Percentiles rank a stretch among this genome's conserved stretches.
phyloP scores from a whole-genome alignment of 1,140 invertebrate genomes.

The Cydia fagiglandana region DNA sequence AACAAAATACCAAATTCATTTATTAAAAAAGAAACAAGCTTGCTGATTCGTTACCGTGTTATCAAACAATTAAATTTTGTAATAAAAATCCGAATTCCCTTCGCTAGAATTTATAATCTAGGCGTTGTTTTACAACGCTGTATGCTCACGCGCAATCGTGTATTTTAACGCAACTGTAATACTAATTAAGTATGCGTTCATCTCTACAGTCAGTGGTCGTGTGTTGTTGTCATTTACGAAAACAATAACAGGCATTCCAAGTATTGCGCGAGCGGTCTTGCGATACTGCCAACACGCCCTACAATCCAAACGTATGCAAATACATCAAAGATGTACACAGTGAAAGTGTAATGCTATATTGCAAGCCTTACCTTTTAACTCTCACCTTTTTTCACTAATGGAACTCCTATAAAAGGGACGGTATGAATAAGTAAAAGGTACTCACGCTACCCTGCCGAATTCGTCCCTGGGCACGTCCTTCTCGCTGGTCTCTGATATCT shows the following conservation, averaged over 20 bases:
- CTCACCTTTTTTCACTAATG: not conserved
- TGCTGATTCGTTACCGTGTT: not conserved
- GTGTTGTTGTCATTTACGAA: slow-evolving; percentile 10
- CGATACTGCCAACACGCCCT: slow-evolving; percentile 6
- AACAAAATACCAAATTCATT: not conserved
- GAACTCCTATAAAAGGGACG: slow-evolving; percentile 1
- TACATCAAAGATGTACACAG: not conserved
- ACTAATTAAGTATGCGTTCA: not conserved
- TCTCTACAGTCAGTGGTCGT: not conserved
- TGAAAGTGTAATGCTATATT: slow-evolving; percentile 4
- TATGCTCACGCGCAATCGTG: not conserved
- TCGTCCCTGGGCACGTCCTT: slow-evolving; percentile 84
- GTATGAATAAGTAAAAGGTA: slow-evolving; percentile 49
- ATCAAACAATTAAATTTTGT: slow-evolving; percentile 1
- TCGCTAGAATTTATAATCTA: not conserved
- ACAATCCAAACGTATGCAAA: slow-evolving; percentile 10
- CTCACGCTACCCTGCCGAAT: slow-evolving; percentile 88
- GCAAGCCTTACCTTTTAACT: not conserved
- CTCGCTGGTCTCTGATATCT: slow-evolving; percentile 84
- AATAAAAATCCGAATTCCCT: not conserved
- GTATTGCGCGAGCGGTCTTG: slow-evolving; percentile 13
- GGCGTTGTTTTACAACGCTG: not conserved
- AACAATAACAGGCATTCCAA: slow-evolving; percentile 5
- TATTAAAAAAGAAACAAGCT: not conserved
- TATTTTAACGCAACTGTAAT: not conserved